Evolutionary conservation across 2,113 vertebrate species (phyloP).

Genomic region (Rafetus swinhoei): DNA sequence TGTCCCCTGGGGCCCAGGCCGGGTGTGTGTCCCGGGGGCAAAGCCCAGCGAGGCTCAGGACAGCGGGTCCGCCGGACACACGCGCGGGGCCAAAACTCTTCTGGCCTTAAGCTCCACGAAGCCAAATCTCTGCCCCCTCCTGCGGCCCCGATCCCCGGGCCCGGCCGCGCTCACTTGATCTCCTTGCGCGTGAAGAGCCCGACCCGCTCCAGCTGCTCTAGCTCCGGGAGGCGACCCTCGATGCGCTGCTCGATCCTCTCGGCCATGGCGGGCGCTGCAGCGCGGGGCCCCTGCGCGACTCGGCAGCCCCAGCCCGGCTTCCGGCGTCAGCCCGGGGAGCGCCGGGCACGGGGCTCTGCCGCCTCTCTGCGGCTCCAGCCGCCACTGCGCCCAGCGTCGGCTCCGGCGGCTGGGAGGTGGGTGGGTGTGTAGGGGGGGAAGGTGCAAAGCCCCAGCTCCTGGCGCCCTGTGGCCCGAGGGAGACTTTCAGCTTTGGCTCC

Average conservation of each 20-base stretch:
- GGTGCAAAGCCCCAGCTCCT: neutral
- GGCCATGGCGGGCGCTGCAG: constrained; percentile 79
- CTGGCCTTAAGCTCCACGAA: neutral
- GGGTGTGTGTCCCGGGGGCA: too few species aligned
- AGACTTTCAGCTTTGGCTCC: neutral
- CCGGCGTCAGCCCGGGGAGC: neutral
- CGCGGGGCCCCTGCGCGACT: neutral
- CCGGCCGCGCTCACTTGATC: constrained; percentile 89
- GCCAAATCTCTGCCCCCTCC: rapidly evolving
- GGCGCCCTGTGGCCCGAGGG: neutral
- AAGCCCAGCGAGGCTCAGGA: too few species aligned
- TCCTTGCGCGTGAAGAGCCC: constrained; percentile 90
- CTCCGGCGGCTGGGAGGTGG: too few species aligned
- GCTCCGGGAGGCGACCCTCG: constrained; percentile 89
- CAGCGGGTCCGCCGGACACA: too few species aligned
- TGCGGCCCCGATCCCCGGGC: too few species aligned
- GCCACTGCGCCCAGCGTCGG: neutral
- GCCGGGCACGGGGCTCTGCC: neutral
- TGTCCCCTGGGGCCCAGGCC: too few species aligned
- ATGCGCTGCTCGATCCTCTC: constrained; percentile 90
- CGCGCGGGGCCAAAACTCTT: neutral
- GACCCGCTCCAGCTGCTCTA: constrained; percentile 93
- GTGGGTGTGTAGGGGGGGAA: neutral
- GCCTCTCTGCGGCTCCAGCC: neutral
- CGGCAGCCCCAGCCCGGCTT: too few species aligned